Evolutionary conservation across 1,140 invertebrate genomes (phyloP).

Genomic region (Drosophila bipectinata): DNA sequence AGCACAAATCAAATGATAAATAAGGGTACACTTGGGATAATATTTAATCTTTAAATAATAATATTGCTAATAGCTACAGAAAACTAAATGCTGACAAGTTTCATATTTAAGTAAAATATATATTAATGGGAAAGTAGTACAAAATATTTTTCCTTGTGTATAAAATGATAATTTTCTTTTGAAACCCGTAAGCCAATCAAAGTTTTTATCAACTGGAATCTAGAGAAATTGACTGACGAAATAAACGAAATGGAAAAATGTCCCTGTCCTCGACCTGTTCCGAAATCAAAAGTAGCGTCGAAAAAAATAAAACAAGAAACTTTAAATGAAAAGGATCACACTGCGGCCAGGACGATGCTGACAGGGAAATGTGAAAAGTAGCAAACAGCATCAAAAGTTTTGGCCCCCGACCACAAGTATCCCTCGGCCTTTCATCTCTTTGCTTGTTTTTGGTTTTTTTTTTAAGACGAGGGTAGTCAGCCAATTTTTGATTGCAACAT

Average conservation of each 20-base stretch:
- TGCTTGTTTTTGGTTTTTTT: background rate
- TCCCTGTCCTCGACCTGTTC: slow-evolving; percentile 22
- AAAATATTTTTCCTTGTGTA: background rate
- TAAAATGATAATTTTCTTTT: slow-evolving; percentile 62
- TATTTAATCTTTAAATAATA: background rate
- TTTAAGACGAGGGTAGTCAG: slow-evolving; percentile 19
- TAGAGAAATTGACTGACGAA: slow-evolving; percentile 71
- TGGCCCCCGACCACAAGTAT: slow-evolving; percentile 16
- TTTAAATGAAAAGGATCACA: slow-evolving; percentile 50
- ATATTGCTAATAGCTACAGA: background rate
- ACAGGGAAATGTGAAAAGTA: slow-evolving; percentile 69
- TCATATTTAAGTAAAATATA: no score
- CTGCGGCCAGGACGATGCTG: slow-evolving; percentile 24
- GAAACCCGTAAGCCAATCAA: slow-evolving; percentile 69
- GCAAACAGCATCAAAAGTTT: slow-evolving; percentile 76
- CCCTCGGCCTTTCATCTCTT: slow-evolving; percentile 38
- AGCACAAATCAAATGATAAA: slow-evolving; percentile 68
- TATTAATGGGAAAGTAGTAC: no score
- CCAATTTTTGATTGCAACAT: slow-evolving; percentile 80
- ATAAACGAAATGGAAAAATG: slow-evolving; percentile 35
- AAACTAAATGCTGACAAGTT: background rate
- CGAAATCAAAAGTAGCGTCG: slow-evolving; percentile 52
- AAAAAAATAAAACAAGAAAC: slow-evolving; percentile 53
- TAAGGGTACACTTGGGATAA: background rate
- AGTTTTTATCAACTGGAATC: slow-evolving; percentile 83